Evolutionary conservation across 2,797 vertebrate genomes (phyloP).

Genomic region (Eulemur albifrons): DNA sequence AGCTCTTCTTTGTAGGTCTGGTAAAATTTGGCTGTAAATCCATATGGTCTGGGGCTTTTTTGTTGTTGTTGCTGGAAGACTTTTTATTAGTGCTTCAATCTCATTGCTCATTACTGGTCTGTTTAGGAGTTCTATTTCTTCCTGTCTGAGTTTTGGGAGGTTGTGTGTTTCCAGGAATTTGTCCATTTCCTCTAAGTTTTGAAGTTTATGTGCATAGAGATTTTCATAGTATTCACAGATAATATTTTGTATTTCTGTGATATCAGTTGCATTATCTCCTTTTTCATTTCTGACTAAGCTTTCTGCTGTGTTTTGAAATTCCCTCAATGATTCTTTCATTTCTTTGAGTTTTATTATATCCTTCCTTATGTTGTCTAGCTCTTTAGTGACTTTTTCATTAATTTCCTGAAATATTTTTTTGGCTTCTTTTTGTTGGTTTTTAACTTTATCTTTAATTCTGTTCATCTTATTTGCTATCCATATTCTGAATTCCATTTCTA

Average conservation of each 20-base stretch:
- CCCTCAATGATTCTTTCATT: no score
- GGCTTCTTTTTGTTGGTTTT: no score
- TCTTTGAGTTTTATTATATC: no score
- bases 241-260: background rate
- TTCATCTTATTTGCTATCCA: no score
- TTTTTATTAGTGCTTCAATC: background rate
- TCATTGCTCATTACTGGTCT: background rate
- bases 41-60: background rate
- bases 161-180: background rate
- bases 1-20: background rate
- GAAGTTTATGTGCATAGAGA: background rate
- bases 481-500: no score
- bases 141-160: background rate
- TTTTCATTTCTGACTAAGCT: background rate
- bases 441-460: no score
- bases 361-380: no score
- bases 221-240: background rate
- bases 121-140: background rate
- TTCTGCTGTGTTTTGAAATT: no score
- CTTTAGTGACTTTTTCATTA: no score
- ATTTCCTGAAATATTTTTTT: no score
- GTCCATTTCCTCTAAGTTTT: background rate
- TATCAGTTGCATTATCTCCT: background rate
- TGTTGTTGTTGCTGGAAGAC: background rate
- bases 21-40: background rate